Base-by-base conservation (phyloP, 2,113 vertebrate species). In the Phrynosoma platyrhinos region DNA sequence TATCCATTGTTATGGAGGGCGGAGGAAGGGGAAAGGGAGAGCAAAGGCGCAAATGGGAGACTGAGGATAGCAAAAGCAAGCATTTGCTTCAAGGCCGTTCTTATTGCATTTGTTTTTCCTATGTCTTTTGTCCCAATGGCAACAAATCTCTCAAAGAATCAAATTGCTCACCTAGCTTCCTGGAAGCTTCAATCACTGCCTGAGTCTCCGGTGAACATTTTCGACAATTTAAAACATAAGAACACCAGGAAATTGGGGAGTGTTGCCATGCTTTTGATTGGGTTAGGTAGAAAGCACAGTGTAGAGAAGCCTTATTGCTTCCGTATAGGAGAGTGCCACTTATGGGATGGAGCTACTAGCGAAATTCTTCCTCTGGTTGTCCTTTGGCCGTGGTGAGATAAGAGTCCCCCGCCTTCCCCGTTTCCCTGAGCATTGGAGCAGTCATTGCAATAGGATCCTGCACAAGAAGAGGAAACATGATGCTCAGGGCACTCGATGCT, bases 31-130 rank as follows among this genome's bases (percentile, higher is more conserved):
- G 47, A 47, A 47, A 47, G 47, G 47, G 47, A 47, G 47, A 47
- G 47, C 47, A 47, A 47, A 47, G 47, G 47, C 7, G 47, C 47
- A 47, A 47, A 47, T 47, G 47, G 47, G 47, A 71, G 1, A 30
- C 68, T 2, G 25, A 27, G 66, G 47, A 18, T 18, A 6, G 79
- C 68, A 71, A 71, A 74, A 0, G 0, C 32, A 87, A 86, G 77
- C 84, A 69, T 89, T 93, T 91, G 88, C 89, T 89, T 89, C 36
- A 40, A 40, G 86, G 79, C 88, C 79, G 82, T 89, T 93, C 92
- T 96, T 91, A 94, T 95, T 91, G 90, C 53, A 72, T 91, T 94
- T 94, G 92, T 92, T 93, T 93, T 62, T 62, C 88, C 55, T 89
- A 90, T 91, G n/a, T 75, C 75, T 79, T 93, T 87, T 0, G 1